Conservation (phyloP, 2,113 vertebrate genomes). For the Amphilophus citrinellus region DNA sequence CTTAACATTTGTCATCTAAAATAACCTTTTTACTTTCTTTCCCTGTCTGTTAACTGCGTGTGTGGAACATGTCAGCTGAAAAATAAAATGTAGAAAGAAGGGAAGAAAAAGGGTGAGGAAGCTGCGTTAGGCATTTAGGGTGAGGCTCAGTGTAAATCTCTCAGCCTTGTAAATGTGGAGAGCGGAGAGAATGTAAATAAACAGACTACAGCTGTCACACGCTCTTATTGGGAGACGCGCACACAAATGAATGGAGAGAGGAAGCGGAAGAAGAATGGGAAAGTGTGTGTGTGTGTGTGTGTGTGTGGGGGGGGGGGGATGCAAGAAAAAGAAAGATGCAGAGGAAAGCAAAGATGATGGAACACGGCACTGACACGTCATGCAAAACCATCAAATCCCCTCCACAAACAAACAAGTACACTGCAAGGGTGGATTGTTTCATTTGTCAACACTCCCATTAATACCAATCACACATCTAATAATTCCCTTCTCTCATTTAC, state of each 20-base stretch:
- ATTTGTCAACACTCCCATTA: conserved; percentile 67
- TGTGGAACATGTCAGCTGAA: not conserved
- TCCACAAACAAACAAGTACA: conserved; percentile 67
- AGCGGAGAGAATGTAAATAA: conserved; percentile 63
- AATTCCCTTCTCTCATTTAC: conserved; percentile 41
- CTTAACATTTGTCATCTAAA: conserved; percentile 20
- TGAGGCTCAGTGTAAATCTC: conserved; percentile 64
- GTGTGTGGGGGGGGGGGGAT: not conserved
- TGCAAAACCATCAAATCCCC: conserved; percentile 52
- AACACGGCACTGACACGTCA: conserved; percentile 27
- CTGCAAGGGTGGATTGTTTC: conserved; percentile 37
- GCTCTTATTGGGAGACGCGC: conserved; percentile 34
- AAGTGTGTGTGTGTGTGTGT: not conserved
- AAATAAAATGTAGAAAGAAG: not conserved
- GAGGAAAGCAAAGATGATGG: conserved; percentile 15
- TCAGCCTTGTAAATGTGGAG: conserved; percentile 61
- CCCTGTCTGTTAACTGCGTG: not conserved
- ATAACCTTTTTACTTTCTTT: not conserved
- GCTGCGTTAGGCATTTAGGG: conserved; percentile 56
- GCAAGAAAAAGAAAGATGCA: not conserved
- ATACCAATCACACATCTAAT: conserved; percentile 71
- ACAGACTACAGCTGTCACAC: conserved; percentile 72
- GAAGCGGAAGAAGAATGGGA: not conserved
- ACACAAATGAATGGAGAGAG: not conserved
- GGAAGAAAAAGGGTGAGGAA: conserved; percentile 17